Base-by-base conservation (phyloP, 2,113 vertebrate genomes). In the Pelobates fuscus region DNA sequence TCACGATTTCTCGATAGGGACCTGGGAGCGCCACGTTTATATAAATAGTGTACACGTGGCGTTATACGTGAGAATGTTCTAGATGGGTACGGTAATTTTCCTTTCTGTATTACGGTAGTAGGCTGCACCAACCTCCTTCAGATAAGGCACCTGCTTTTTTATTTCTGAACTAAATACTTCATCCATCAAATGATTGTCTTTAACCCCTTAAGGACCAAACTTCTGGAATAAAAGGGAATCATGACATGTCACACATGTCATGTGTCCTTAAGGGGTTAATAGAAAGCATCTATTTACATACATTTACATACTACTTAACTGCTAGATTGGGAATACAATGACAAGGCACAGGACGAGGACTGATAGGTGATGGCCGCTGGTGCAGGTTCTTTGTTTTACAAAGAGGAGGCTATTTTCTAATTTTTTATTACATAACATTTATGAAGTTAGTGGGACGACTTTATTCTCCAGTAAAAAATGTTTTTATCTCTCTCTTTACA, bases 271-370 rank as follows among this genome's bases (percentile, higher is more conserved):
- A n/a, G n/a, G n/a, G n/a, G n/a, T n/a, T n/a, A 93, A 92, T 93
- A 92, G 89, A 88, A 87, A 91, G 91, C 89, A 92, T 92, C 88
- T 85, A 93, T 93, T 91, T 92, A 88, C 91, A 92, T 93, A 90
- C 83, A 93, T 93, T 93, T 92, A 90, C 91, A 93, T 93, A 92
- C 91, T 91, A 92, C 92, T 93, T 92, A 91, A 91, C 88, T 90
- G 91, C 88, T 88, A 89, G 90, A 89, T 89, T 90, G 81, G 85
- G 89, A 92, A 91, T 92, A 93, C 91, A 93, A 92, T 92, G 91
- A 89, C 89, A 91, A 91, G 91, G 88, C 82, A 80, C 89, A 89
- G 88, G 83, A 84, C 55, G 87, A 91, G 88, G 87, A 91, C 90
- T 85, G 88, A 90, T 83, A 80, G 87, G 86, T 85, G 80, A n/a